Base-by-base conservation (phyloP, 2,888 invertebrate genomes). In the Andrena minutula region DNA sequence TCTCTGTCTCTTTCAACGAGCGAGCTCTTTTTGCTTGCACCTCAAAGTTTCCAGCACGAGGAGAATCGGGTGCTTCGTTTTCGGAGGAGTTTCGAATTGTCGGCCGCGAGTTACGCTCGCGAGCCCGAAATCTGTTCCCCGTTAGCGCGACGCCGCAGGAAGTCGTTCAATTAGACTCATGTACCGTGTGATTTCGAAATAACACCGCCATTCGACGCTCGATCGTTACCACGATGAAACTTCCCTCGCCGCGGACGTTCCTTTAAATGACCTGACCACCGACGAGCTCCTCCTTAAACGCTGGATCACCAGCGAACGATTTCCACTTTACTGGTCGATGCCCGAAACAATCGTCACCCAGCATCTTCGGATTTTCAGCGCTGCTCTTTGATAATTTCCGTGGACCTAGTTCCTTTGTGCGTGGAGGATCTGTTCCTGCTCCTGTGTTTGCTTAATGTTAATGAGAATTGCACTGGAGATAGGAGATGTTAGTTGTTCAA, bases 91-190 rank as follows among this genome's bases (percentile, higher is more conserved):
- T 82, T 82, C 79, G 82, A 66, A 72, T 76, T 61, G 82, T 79
- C 75, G 72, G 80, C 53, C 73, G 74, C 79, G 77, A 80, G 64
- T 73, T 70, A 77, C 53, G 71, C 65, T 56, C 76, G 71, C 51
- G 28, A 64, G 69, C 60, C 78, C 75, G 78, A 83, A 86, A 87
- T 87, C 86, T 88, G 88, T 83, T 88, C 80, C 32, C 73, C 83
- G 86, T 84, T 86, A 80, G 72, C 65, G 74, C 73, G 82, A 82
- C 74, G 82, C 82, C 82, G 75, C 69, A 71, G 71, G 82, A 86
- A 86, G 83, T 87, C 84, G 82, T 87, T 84, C 87, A 86, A 87
- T 87, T 87, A 87, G 84, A 85, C 69, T 80, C 86, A 76, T 86
- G 83, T 85, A 80, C 78, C 85, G 80, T 80, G 84, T 80, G 80